phyloP scores from a whole-genome alignment of 2,888 invertebrate species.

The Euproctis similis region DNA sequence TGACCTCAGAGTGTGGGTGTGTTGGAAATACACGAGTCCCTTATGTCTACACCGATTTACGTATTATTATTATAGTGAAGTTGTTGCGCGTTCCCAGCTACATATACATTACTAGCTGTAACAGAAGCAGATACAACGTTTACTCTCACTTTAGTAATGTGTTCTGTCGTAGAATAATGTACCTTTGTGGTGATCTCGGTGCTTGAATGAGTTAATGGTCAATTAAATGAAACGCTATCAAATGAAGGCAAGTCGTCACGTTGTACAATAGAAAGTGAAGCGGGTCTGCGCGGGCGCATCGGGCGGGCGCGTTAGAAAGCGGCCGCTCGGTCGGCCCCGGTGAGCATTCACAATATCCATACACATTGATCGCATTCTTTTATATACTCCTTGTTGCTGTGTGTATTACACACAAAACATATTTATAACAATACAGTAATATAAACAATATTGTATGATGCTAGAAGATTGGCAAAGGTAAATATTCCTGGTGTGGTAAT shows the following conservation, averaged over 20 bases:
- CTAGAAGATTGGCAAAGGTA: no score
- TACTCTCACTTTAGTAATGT: no score
- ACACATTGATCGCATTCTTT: slow-evolving; percentile 61
- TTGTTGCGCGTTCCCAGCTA: slow-evolving; percentile 9
- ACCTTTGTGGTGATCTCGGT: no score
- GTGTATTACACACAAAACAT: no score
- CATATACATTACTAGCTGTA: slow-evolving; percentile 16
- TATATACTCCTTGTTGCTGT: no score
- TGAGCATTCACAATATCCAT: slow-evolving; percentile 46
- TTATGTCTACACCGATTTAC: slow-evolving; percentile 16
- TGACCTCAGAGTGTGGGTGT: slow-evolving; percentile 23
- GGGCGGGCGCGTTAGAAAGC: slow-evolving; percentile 65
- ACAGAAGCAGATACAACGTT: no score
- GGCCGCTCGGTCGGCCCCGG: slow-evolving; percentile 44
- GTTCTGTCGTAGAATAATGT: no score
- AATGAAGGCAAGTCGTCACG: slow-evolving; percentile 32
- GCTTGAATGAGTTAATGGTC: no score
- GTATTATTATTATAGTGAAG: no score
- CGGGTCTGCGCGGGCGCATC: slow-evolving; percentile 56
- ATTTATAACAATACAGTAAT: no score
- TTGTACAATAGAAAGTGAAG: slow-evolving; percentile 71
- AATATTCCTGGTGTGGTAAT: no score
- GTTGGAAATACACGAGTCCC: slow-evolving; percentile 21
- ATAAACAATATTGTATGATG: no score
- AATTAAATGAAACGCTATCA: slow-evolving; percentile 24